Evolutionary conservation across 2,113 vertebrate species (phyloP).

Genomic region (Spilogale gracilis): DNA sequence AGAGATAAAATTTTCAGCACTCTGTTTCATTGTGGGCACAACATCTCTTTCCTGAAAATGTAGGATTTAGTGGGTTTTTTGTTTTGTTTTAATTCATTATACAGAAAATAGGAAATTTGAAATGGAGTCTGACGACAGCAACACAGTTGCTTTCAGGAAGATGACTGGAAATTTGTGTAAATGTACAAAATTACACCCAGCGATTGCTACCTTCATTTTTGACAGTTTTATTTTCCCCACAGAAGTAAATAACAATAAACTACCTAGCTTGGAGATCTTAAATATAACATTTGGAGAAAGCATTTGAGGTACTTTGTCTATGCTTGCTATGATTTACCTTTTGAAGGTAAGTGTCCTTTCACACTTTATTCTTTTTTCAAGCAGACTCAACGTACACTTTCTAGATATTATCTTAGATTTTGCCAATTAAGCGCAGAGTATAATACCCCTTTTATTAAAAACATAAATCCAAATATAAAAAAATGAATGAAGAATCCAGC

Average conservation of each 20-base stretch:
- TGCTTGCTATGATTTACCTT: slow-evolving; percentile 59
- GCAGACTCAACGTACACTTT: background rate
- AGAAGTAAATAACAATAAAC: slow-evolving; percentile 82
- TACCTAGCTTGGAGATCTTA: slow-evolving; percentile 80
- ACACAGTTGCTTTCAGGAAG: slow-evolving; percentile 83
- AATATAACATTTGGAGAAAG: slow-evolving; percentile 74
- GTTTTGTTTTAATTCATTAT: slow-evolving; percentile 80
- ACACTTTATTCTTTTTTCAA: background rate
- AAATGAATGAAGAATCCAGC: slow-evolving; percentile 72
- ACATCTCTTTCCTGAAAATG: slow-evolving; percentile 74
- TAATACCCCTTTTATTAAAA: slow-evolving; percentile 69
- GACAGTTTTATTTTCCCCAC: slow-evolving; percentile 81
- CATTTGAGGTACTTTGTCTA: slow-evolving; percentile 76
- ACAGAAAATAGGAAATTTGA: slow-evolving; percentile 85
- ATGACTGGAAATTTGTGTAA: slow-evolving; percentile 83
- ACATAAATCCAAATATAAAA: slow-evolving; percentile 77
- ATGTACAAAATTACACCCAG: slow-evolving; percentile 85
- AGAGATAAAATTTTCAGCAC: slow-evolving; percentile 72
- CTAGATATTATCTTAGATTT: slow-evolving; percentile 38
- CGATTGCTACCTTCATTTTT: slow-evolving; percentile 84
- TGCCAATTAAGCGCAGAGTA: slow-evolving; percentile 70
- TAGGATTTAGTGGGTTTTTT: slow-evolving; percentile 69
- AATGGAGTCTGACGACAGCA: slow-evolving; percentile 85
- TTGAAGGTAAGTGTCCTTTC: background rate
- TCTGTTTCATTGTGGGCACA: slow-evolving; percentile 82